These are phyloP conservation scores for Neodontobutis hainanensis DNA, from an alignment of 2,113 vertebrate genomes.

Conservation along the genomic window DNA sequence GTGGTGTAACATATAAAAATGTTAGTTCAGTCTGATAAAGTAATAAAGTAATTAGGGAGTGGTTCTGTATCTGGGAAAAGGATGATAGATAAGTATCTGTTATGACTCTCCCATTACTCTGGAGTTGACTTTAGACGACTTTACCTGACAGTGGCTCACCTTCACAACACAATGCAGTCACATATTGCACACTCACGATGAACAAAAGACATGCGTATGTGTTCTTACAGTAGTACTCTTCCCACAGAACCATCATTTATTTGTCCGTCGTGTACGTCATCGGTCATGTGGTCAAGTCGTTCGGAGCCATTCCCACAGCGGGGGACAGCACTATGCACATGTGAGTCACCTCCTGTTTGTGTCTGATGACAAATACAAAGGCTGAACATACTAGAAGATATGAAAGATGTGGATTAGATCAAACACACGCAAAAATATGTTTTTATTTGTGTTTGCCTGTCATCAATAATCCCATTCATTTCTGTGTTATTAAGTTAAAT, in stretches of 20 bases:
- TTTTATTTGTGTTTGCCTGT: too few relatives aligned
- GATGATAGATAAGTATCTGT: too few relatives aligned
- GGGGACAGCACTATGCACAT: constrained; percentile 85
- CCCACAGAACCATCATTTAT: constrained; percentile 93
- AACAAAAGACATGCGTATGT: background rate
- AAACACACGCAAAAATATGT: too few relatives aligned
- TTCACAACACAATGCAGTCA: constrained; percentile 5
- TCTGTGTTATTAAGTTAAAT: too few relatives aligned
- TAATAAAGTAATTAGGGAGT: too few relatives aligned
- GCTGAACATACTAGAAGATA: too few relatives aligned
- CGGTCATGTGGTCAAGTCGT: constrained; percentile 94
- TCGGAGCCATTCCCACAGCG: constrained; percentile 90
- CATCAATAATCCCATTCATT: too few relatives aligned
- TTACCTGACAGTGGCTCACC: background rate
- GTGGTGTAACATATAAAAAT: too few relatives aligned
- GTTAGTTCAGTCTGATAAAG: too few relatives aligned
- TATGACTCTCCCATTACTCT: too few relatives aligned
- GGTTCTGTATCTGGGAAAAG: too few relatives aligned
- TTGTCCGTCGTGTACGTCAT: constrained; percentile 93
- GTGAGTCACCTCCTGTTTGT: constrained; percentile 78
- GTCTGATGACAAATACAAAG: background rate
- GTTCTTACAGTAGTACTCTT: constrained; percentile 8
- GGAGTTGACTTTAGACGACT: background rate
- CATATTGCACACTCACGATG: background rate
- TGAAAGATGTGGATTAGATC: too few relatives aligned